Base-by-base conservation (phyloP, 1,140 invertebrate species). In the Neuroterus valhalla region DNA sequence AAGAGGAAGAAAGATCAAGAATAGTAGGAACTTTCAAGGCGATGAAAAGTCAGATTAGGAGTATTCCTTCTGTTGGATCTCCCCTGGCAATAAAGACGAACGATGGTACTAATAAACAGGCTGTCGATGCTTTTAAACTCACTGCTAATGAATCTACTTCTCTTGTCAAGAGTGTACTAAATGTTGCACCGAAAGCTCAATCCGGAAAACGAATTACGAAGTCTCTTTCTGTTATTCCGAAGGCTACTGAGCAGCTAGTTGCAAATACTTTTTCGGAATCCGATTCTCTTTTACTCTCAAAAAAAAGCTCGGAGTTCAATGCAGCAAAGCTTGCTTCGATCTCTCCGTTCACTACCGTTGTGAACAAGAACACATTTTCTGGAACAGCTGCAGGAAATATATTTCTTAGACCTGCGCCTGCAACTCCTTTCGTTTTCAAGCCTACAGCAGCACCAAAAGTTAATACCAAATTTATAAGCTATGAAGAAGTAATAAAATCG, bases 321-420 rank as follows among this genome's bases (percentile, higher is more conserved):
- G 45, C 42, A 8, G 38, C 38, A 19, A 71, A 46, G 2, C 46
- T 31, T 12, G 23, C 69, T 11, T 21, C 38, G 2, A 50, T 38
- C 48, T 72, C 77, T 14, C 26, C 76, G 4, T 84, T 84, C 45
- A 46, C 26, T 17, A 45, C 66, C 44, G 14, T 70, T 23, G 11
- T 52, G 19, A 83, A 71, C n/a, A 81, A 83, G 23, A 82, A 72
- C 15, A 82, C 84, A 68, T 85, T 86, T 78, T 79, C 82, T 6
- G 81, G 67, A 1, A 42, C 14, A 5, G 26, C 66, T 14, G 68
- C 79, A 14, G 50, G 48, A 45, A 82, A 85, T 79, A 71, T 81
- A 66, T 84, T 84, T 43, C 69, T 71, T 72, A 69, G 87, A 89
- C 74, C 83, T 88, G 43, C 77, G 82, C 86, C 44, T 66, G n/a